Base-by-base conservation (phyloP, 2,113 vertebrate species). In the Lethenteron reissneri region DNA sequence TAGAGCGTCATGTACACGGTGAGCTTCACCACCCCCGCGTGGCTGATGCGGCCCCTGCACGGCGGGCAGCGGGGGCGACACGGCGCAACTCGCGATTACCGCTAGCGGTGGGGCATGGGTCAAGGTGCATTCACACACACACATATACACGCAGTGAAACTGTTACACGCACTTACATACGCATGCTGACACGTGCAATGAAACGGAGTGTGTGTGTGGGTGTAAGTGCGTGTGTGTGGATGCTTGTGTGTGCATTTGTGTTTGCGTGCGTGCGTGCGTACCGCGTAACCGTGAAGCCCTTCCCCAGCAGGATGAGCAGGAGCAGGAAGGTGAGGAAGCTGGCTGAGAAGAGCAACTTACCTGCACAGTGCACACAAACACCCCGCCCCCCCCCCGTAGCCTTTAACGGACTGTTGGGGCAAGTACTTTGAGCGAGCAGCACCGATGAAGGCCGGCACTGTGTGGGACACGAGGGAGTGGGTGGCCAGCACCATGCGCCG, bases 1-100 rank as follows among this genome's bases (percentile, higher is more conserved):
- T 91, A 92, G 72, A 91, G 79, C 0, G 88, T 92, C 89, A 92
- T 92, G 79, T 92, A 92, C 77, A 91, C 85, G 11, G 87, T 88
- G 75, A 92, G 72, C 80, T 92, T 92, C 70, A 92, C 82, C 0
- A 88, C 90, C 8, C 89, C 89, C 1, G 85, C 85, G 79, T 88
- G 88, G 78, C 89, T 92, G 80, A 92, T 92, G 77, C 86, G 84
- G 69, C 87, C 89, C 78, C 89, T 92, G 78, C 11, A 41, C 41
- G 6, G 41, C 41, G 41, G 41, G 41, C 12, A 5, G n/a, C 72
- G 71, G 62, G 70, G 73, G 70, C 64, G 59, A 73, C 2, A 75
- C 56, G 12, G 68, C 56, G 12, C 74, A 25, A 70, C 25, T 70
- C 12, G 12, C 17, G 21, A 17, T 15, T 14, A n/a, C 14, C 12